These are phyloP conservation scores for Dendropsophus ebraccatus DNA, from an alignment of 2,113 vertebrate genomes.

Conservation along the genomic window DNA sequence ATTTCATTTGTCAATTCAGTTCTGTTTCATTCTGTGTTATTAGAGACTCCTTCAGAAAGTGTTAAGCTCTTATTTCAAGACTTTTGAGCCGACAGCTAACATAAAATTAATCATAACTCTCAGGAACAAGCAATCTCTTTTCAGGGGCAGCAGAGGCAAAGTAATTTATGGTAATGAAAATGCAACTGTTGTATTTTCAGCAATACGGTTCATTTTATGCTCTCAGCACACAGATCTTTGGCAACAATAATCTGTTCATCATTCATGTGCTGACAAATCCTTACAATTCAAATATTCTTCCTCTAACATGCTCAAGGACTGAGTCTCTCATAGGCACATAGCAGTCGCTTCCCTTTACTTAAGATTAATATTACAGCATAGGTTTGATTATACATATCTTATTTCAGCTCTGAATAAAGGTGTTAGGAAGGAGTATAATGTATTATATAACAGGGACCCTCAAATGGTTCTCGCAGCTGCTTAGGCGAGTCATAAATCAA, in stretches of 20 bases:
- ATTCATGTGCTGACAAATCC: constrained; percentile 59
- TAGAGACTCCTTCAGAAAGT: constrained; percentile 57
- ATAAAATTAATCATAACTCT: constrained; percentile 54
- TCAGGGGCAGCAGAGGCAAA: constrained; percentile 45
- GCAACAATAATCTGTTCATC: constrained; percentile 60
- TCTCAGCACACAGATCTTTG: constrained; percentile 54
- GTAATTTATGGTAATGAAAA: constrained; percentile 60
- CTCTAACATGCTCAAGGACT: constrained; percentile 55
- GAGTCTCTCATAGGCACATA: constrained; percentile 40
- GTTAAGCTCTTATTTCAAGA: constrained; percentile 50
- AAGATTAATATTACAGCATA: constrained; percentile 47
- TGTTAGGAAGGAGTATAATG: constrained; percentile 24
- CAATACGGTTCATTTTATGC: constrained; percentile 59
- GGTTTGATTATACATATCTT: constrained; percentile 45
- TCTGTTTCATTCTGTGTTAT: constrained; percentile 59
- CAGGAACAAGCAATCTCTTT: constrained; percentile 46
- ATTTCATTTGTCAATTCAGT: constrained; percentile 60
- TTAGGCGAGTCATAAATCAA: constrained; percentile 29
- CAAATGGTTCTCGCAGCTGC: not conserved
- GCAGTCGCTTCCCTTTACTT: constrained; percentile 26
- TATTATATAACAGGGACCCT: constrained; percentile 34
- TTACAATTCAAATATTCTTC: constrained; percentile 57
- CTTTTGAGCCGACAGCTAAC: constrained; percentile 52
- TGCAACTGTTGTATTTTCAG: constrained; percentile 60
- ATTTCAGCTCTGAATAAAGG: constrained; percentile 48